Base-by-base conservation (phyloP, 2,113 vertebrate species). In the Salvelinus fontinalis region DNA sequence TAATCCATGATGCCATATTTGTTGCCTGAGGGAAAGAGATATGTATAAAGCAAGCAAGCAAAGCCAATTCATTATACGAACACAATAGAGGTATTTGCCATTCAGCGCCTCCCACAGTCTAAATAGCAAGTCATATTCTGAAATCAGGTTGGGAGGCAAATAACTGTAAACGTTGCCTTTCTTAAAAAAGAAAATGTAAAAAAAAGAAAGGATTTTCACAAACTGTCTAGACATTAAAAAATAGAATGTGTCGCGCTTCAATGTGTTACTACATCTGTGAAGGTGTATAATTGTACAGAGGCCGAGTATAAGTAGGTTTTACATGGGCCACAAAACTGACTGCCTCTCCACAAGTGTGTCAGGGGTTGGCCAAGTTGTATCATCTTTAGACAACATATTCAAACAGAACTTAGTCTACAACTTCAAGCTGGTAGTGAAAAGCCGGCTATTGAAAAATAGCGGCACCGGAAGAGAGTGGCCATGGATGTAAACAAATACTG, bases 1-100 rank as follows among this genome's bases (percentile, higher is more conserved):
- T 60, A 39, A 89, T 80, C 86, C 88, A 91, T 8, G 70, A 79
- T 11, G 62, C 78, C 92, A 93, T 93, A 2, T 26, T 79, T 27
- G 65, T 24, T 65, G 77, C 68, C 90, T 89, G 51, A 67, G 20
- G 66, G 13, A 31, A 71, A 18, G 51, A 75, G n/a, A 79, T 24
- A n/a, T 18, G 11, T 6, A 18, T 22, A n/a, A 44, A 60, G 59
- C 34, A 29, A 54, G 9, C 67, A 44, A 11, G 2, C 5, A 16
- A 27, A n/a, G 34, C 34, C 64, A 67, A 44, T 49, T 68, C 44
- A 75, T n/a, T 5, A 67, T 54, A 22, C 13, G 4, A 26, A 71
- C 65, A 12, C 16, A 14, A 34, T 39, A 34, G 24, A 68, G 29
- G 18, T 20, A 68, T 39, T 29, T 68, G 16, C 67, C 20, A 39